Base-by-base conservation (phyloP, 2,113 vertebrate genomes). In the Epinephelus fuscoguttatus region DNA sequence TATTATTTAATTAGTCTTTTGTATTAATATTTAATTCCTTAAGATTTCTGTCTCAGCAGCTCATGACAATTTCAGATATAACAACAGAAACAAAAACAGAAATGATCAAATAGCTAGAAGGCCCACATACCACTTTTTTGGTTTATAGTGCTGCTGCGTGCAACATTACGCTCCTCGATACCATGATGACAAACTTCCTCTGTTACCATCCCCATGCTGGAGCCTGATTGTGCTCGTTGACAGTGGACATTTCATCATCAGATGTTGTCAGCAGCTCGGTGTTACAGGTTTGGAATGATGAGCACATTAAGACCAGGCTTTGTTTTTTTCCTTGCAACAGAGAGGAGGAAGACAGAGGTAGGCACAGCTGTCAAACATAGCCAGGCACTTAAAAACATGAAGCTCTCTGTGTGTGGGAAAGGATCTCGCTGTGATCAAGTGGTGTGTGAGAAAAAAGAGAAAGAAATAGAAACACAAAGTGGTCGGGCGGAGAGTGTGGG, bases 321-420 rank as follows among this genome's bases (percentile, higher is more conserved):
- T 9, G 0, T 12, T 12, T 10, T 42, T 33, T 25, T 25, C 25
- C 6, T 63, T 37, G 17, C 30, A 64, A 25, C 62, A 27, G 1
- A 19, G 25, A 30, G 40, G 37, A 68, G 60, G 15, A 40, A 7
- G 59, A 55, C 49, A 40, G 40, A 50, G 30, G 40, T 19, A 15
- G 71, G 61, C 75, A 30, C 69, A 52, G 71, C 78, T 78, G 62
- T 76, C 70, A 52, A 69, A 74, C 47, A 57, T 52, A 18, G 53
- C 68, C 6, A 30, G 10, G 12, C 52, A 68, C 71, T 84, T 71
- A 33, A 75, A 30, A 78, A 67, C 19, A n/a, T n/a, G 27, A 67
- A 79, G 59, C 62, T 59, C 12, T 71, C 10, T 64, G 42, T 67
- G 49, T 60, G 75, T 72, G 78, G 55, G 79, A 68, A 81, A 55